Evolutionary conservation across 2,113 vertebrate species (phyloP).

Genomic region (Lophochroa leadbeateri): DNA sequence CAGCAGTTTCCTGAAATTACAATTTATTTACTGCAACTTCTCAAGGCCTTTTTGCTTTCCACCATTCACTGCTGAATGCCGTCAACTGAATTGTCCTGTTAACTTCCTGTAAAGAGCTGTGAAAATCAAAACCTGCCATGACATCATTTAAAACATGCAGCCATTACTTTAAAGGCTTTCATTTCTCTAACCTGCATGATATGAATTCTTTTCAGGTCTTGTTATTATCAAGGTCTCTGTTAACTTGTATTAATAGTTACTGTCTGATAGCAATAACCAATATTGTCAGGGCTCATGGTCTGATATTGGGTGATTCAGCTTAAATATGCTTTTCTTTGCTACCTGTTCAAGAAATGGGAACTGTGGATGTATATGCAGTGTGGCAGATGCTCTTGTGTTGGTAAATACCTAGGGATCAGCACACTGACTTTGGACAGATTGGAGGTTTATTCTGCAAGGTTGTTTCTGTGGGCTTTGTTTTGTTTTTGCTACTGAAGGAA

Average conservation of each 20-base stretch:
- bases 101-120: not conserved
- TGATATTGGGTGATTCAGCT: not conserved
- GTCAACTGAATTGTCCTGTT: not conserved
- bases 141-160: not conserved
- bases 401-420: not conserved
- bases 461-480: not conserved
- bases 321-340: not conserved
- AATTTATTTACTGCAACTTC: not conserved
- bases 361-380: not conserved
- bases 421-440: not conserved
- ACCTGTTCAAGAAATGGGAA: not conserved
- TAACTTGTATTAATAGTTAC: not conserved
- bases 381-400: not conserved
- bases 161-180: not conserved
- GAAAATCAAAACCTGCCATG: not conserved
- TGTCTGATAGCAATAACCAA: accelerated
- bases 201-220: not conserved
- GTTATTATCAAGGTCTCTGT: not conserved
- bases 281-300: not conserved
- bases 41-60: not conserved
- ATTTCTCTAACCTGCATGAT: not conserved
- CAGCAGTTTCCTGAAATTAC: no score
- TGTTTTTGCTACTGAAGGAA: not conserved
- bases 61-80: not conserved
- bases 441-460: not conserved